These are phyloP conservation scores for Diabrotica undecimpunctata DNA, from an alignment of 1,140 invertebrate species.

Conservation along the genomic window DNA sequence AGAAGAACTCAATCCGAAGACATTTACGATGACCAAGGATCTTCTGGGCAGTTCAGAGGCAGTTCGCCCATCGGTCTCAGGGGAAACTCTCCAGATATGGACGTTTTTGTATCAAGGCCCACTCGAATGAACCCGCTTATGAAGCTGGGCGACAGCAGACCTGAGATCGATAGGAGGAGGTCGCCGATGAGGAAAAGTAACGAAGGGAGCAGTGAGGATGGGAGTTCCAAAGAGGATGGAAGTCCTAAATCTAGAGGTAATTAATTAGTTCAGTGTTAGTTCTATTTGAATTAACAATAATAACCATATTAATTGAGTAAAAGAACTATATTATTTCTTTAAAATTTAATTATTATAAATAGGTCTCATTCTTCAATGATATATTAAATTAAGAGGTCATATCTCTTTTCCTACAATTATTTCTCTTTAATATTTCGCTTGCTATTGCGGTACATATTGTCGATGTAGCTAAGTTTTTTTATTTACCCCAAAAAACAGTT, in stretches of 20 bases:
- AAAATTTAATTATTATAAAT: too few relatives aligned
- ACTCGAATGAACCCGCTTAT: slow-evolving; percentile 36
- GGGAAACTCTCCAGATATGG: not conserved
- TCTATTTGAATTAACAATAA: not conserved
- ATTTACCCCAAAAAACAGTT: too few relatives aligned
- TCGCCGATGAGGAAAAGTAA: slow-evolving; percentile 22
- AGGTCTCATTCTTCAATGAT: too few relatives aligned
- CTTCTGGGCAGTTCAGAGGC: not conserved
- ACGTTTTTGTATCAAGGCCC: slow-evolving; percentile 8
- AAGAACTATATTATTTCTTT: too few relatives aligned
- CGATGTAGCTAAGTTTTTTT: too few relatives aligned
- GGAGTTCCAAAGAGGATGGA: slow-evolving; percentile 11
- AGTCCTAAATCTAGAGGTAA: not conserved
- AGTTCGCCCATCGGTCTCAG: not conserved
- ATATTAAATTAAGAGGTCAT: too few relatives aligned
- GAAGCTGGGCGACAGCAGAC: slow-evolving; percentile 20
- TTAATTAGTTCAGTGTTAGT: not conserved
- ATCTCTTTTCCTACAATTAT: too few relatives aligned
- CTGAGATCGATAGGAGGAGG: slow-evolving; percentile 15
- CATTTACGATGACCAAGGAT: slow-evolving; percentile 20
- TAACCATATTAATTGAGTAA: too few relatives aligned
- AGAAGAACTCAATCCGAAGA: slow-evolving; percentile 38
- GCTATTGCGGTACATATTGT: too few relatives aligned
- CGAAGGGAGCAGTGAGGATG: slow-evolving; percentile 9
- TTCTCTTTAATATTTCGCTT: too few relatives aligned